Conservation (phyloP, 2,888 invertebrate species). For the Thyatira batis region DNA sequence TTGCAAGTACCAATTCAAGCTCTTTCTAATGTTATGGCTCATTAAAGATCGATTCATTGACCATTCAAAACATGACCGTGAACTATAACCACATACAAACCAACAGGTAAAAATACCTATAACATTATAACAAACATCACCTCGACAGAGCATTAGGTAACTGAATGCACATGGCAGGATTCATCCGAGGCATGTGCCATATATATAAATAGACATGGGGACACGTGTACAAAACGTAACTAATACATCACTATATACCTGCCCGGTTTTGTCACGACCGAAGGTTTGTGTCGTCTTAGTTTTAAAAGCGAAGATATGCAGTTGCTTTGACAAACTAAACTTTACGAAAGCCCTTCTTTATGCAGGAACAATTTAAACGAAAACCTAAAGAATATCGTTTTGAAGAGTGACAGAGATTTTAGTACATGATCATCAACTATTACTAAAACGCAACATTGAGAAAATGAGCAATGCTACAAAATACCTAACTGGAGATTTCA, state of each 20-base stretch:
- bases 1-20: too few species aligned
- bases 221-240: background rate
- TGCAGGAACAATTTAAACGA: too few species aligned
- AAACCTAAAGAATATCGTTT: too few species aligned
- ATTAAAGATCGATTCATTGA: too few species aligned
- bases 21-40: too few species aligned
- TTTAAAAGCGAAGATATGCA: background rate
- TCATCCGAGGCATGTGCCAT: background rate
- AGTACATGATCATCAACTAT: too few species aligned
- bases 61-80: too few species aligned
- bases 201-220: background rate
- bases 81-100: background rate
- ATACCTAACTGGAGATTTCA: too few species aligned
- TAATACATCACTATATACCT: background rate
- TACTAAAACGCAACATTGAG: too few species aligned
- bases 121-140: background rate
- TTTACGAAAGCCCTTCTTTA: too few species aligned
- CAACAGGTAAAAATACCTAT: background rate
- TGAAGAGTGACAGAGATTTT: too few species aligned
- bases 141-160: background rate
- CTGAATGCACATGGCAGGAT: background rate
- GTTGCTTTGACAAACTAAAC: background rate
- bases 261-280: background rate
- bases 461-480: too few species aligned
- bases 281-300: background rate